phyloP scores from a whole-genome alignment of 2,113 vertebrate species.

The Rhabdornis inornatus region DNA sequence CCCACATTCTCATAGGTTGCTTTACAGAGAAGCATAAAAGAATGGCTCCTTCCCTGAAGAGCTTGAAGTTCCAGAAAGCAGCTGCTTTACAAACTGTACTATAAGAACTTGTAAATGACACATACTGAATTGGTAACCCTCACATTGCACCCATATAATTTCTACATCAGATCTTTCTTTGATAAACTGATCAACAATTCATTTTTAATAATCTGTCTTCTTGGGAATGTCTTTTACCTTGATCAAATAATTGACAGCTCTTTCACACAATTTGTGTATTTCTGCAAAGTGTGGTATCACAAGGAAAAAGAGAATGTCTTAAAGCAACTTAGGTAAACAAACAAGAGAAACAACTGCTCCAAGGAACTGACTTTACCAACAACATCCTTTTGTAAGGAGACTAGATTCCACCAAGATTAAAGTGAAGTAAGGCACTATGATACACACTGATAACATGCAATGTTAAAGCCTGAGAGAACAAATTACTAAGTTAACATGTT shows the following conservation, averaged over 20 bases:
- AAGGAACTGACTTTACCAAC: not conserved
- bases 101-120: not conserved
- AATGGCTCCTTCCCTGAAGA: not conserved
- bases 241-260: not conserved
- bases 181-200: not conserved
- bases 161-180: not conserved
- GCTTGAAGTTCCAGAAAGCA: not conserved
- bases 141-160: not conserved
- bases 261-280: not conserved
- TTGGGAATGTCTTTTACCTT: not conserved
- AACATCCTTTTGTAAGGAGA: not conserved
- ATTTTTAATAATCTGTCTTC: not conserved
- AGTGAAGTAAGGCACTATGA: not conserved
- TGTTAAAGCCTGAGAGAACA: not conserved
- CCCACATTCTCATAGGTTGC: not conserved
- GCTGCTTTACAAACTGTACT: not conserved
- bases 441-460: not conserved
- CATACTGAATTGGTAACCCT: not conserved
- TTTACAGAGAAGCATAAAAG: not conserved
- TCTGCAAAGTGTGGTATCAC: not conserved
- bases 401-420: not conserved
- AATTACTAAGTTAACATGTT: not conserved
- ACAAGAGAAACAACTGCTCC: not conserved
- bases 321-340: not conserved
- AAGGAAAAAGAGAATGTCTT: not conserved